Evolutionary conservation across 2,797 vertebrate genomes (phyloP).

Genomic region (Hippocampus kuda): DNA sequence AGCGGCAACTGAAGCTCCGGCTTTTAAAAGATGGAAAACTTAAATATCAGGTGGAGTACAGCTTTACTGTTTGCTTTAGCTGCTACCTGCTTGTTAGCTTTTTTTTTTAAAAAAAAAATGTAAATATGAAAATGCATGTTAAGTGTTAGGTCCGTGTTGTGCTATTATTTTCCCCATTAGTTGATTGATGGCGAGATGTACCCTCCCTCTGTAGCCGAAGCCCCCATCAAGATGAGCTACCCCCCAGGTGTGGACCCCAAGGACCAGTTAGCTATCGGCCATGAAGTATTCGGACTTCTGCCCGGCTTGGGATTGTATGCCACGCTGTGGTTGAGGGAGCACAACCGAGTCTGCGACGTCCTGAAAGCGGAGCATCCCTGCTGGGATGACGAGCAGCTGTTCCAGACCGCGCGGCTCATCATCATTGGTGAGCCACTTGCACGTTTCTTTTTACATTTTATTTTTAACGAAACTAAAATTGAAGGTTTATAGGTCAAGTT

Average conservation of each 20-base stretch:
- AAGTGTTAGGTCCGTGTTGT: not conserved
- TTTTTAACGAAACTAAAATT: not conserved
- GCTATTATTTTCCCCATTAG: conserved; percentile 49
- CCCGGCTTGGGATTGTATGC: conserved; percentile 80
- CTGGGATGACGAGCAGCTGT: conserved; percentile 92
- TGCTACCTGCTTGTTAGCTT: not conserved
- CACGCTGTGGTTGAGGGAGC: conserved; percentile 90
- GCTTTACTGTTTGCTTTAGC: not conserved
- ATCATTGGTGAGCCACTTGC: conserved; percentile 75
- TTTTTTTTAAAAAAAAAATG: not conserved
- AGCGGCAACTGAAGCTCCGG: conserved; percentile 79
- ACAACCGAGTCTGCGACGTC: conserved; percentile 89
- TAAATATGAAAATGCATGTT: not conserved
- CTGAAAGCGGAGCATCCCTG: conserved; percentile 80
- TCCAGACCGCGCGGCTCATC: conserved; percentile 88
- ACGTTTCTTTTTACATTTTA: not conserved
- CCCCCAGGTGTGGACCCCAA: conserved; percentile 52
- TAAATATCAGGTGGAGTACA: conserved; percentile 81
- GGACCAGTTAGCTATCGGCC: conserved; percentile 76
- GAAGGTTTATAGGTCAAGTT: too few relatives aligned
- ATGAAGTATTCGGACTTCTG: conserved; percentile 88
- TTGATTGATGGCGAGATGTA: conserved; percentile 80
- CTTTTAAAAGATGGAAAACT: conserved; percentile 86
- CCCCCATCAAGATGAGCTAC: conserved; percentile 79
- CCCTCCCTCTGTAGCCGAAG: conserved; percentile 71